phyloP scores from a whole-genome alignment of 2,888 invertebrate species.

The Hanleya hanleyi region DNA sequence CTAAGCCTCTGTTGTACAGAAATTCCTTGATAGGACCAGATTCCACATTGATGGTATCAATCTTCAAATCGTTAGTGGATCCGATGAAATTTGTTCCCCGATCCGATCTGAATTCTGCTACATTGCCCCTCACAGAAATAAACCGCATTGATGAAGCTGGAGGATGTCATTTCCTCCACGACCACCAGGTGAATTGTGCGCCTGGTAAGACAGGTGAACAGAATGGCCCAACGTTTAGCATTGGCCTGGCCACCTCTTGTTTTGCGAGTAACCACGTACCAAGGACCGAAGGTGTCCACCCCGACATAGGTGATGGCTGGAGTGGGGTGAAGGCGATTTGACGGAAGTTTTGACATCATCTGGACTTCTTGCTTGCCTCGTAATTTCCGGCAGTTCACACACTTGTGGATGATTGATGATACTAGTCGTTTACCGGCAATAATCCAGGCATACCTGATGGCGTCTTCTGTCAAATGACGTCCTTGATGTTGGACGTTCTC shows the following conservation, averaged over 20 bases:
- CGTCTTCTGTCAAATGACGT: constrained; percentile 32
- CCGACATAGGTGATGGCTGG: constrained; percentile 40
- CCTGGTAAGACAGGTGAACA: constrained; percentile 34
- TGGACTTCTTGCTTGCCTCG: constrained; percentile 22
- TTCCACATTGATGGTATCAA: too few relatives aligned
- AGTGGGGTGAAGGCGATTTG: constrained; percentile 20
- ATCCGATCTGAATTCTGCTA: too few relatives aligned
- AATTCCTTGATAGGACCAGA: too few relatives aligned
- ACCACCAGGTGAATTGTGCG: constrained; percentile 37
- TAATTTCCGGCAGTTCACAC: constrained; percentile 29
- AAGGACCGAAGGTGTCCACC: constrained; percentile 35
- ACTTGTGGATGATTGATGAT: constrained; percentile 19
- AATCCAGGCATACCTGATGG: constrained; percentile 29
- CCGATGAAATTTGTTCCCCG: too few relatives aligned
- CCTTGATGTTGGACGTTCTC: constrained; percentile 24
- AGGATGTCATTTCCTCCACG: constrained; percentile 29
- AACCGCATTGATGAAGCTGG: constrained; percentile 37
- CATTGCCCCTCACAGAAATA: too few relatives aligned
- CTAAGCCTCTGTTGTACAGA: too few relatives aligned
- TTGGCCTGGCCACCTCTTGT: constrained; percentile 31
- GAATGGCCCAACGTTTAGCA: constrained; percentile 35
- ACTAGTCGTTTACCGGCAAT: constrained; percentile 19
- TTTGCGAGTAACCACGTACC: constrained; percentile 25
- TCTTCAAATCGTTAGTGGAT: too few relatives aligned
- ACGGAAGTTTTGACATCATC: constrained; percentile 38